Base-by-base conservation (phyloP, 2,797 vertebrate species). In the Scleropages formosus region DNA sequence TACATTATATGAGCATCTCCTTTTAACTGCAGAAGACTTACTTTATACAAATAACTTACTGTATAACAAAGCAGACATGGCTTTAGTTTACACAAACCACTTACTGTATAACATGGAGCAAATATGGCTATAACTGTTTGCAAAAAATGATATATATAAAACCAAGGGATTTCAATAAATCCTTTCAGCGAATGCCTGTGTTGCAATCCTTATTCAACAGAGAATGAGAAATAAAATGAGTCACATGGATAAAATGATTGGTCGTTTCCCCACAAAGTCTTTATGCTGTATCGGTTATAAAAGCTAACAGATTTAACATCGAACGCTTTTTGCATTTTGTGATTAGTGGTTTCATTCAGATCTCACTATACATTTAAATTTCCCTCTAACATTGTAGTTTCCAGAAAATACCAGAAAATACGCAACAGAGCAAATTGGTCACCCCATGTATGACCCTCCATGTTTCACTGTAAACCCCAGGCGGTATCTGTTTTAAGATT, bases 81-180 rank as follows among this genome's bases (percentile, higher is more conserved):
- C 59, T 61, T 18, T 22, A 61, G 59, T 60, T 53, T 72, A 72
- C 10, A 60, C 18, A 61, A 61, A 61, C 90, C 94, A 92, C 83
- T 85, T 90, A 91, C 92, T 96, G 95, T 96, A 92, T 93, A 96
- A 94, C 93, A 94, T 93, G 93, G 95, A 94, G 94, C 95, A 95
- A 93, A 94, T 94, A 93, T 93, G 89, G 87, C 90, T 93, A 94
- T 94, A 94, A 90, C 92, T 95, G 94, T 96, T 95, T 95, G 93
- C 93, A 96, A 92, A 93, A 95, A 90, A 93, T 39, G 39, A 39
- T 39, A 39, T 39, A 39, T 39, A 39, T 39, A 39, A n/a, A n/a
- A 94, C 95, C 93, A 94, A 92, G 93, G 94, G 91, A 96, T 95
- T 95, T 94, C 91, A 97, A 97, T 96, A 96, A 97, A 97, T 93